A percentile compares a stretch with the other conserved stretches of the same genome.
These are phyloP conservation scores for Hemibagrus guttatus DNA, from an alignment of 2,797 vertebrate genomes.

Conservation along the genomic window DNA sequence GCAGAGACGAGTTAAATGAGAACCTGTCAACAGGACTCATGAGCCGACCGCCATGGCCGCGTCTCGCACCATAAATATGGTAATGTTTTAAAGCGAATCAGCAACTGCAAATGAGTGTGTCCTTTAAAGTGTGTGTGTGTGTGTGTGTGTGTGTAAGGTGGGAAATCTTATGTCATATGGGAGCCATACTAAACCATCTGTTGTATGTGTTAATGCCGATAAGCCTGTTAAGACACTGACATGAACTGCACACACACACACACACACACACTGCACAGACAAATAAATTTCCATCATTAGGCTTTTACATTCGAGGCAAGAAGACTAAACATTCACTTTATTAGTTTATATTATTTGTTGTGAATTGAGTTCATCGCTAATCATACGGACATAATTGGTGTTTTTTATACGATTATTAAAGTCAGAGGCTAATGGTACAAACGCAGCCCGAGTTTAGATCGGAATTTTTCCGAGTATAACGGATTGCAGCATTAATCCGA, in stretches of 20 bases:
- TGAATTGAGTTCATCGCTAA: too few species aligned
- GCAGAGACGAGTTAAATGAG: conserved; percentile 63
- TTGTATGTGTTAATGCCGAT: conserved; percentile 8
- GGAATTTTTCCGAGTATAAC: background rate
- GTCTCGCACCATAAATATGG: conserved; percentile 60
- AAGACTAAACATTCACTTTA: too few species aligned
- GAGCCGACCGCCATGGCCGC: conserved; percentile 51
- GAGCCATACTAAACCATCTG: conserved; percentile 15
- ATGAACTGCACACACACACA: background rate
- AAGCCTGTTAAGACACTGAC: conserved; percentile 17
- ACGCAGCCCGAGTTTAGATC: background rate
- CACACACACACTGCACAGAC: conserved; percentile 8
- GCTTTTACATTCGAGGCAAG: too few species aligned
- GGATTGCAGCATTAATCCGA: background rate
- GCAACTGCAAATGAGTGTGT: conserved; percentile 42
- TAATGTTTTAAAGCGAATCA: conserved; percentile 62
- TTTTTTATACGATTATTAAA: background rate
- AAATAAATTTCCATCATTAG: background rate
- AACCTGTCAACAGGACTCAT: conserved; percentile 63
- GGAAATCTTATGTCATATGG: conserved; percentile 20
- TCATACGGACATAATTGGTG: background rate
- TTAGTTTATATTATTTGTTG: too few species aligned
- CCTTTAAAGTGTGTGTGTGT: background rate
- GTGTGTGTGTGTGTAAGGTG: background rate
- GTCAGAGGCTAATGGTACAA: background rate